Evolutionary conservation across 2,888 invertebrate species (phyloP), one percentile per base, ranked within the genome.

Genomic region (Cantharis rufa): DNA sequence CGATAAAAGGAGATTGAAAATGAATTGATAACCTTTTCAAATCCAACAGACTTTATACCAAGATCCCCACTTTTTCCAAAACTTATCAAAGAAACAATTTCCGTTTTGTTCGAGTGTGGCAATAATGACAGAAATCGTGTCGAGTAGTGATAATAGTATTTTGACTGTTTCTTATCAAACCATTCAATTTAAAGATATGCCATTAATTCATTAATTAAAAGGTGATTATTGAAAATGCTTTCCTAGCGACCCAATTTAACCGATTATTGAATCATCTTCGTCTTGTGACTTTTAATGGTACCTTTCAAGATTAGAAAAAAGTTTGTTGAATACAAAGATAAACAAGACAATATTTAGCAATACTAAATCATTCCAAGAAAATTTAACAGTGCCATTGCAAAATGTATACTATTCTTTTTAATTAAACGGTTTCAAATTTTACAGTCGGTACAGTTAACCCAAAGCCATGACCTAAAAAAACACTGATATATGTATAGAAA

Each of bases 121-220:
- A 66, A 66, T 32, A 66, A 61, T 69, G 48, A 68, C 68, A 24
- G 69, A 61, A 21, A 48, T 48, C 21, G 24, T 70, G 63, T 70
- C 32, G 28, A 70, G 70, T 64, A 18, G 18, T 48, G 70, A 70
- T 74, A 70, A 69, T 48, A 70, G 63, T 74, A 74, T 74, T 74
- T 74, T 74, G 74, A 70, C 74, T 70, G 32, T n/a, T 48, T 48
- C n/a, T 48, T 48, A 48, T 48, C 48, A 7, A 2, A n/a, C 13
- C n/a, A 48, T 48, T 48, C n/a, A 48, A 48, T 48, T 48, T 48
- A 48, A n/a, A 48, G 5, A n/a, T 48, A 5, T 3, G 9, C 0
- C 1, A 48, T 48, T 48, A 48, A 48, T 48, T 48, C 13, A 48
- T 48, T 48, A 13, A 48, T n/a, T 13, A 48, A 48, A 13, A 48